These are phyloP conservation scores for Agrochola circellaris DNA, from an alignment of 2,888 invertebrate genomes.

Conservation along the genomic window DNA sequence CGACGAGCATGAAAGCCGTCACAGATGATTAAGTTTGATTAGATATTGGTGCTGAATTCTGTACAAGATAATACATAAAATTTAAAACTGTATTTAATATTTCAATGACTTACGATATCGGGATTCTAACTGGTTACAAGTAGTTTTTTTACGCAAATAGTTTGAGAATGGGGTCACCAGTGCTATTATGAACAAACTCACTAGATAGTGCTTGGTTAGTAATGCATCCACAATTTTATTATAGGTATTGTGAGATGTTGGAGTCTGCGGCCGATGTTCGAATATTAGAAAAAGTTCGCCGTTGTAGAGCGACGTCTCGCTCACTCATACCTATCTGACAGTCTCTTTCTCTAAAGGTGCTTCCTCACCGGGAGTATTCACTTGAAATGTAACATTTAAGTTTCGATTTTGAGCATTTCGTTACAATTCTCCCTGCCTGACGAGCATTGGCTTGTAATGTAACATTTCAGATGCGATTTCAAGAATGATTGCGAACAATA, in stretches of 20 bases:
- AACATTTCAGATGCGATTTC: too few relatives aligned
- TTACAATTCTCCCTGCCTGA: too few relatives aligned
- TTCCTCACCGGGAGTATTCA: too few relatives aligned
- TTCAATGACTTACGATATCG: conserved; percentile 6
- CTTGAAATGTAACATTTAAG: too few relatives aligned
- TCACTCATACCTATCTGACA: background rate
- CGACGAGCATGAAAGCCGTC: background rate
- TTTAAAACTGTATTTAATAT: background rate
- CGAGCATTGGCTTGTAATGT: too few relatives aligned
- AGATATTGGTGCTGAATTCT: conserved; percentile 33
- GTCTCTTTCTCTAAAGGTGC: background rate
- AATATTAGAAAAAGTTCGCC: background rate
- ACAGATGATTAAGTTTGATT: conserved; percentile 31
- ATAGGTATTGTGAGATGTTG: background rate
- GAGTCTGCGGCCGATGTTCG: background rate
- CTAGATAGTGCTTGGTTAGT: background rate
- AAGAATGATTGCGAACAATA: too few relatives aligned
- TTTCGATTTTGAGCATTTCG: too few relatives aligned
- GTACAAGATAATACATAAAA: conserved; percentile 4
- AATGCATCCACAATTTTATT: background rate
- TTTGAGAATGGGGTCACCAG: conserved; percentile 3
- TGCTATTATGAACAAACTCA: background rate
- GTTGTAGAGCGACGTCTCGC: background rate
- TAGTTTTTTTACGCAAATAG: background rate
- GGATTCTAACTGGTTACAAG: background rate